These are phyloP conservation scores for Acromyrmex echinatior DNA, from an alignment of 1,140 invertebrate species.

Conservation along the genomic window DNA sequence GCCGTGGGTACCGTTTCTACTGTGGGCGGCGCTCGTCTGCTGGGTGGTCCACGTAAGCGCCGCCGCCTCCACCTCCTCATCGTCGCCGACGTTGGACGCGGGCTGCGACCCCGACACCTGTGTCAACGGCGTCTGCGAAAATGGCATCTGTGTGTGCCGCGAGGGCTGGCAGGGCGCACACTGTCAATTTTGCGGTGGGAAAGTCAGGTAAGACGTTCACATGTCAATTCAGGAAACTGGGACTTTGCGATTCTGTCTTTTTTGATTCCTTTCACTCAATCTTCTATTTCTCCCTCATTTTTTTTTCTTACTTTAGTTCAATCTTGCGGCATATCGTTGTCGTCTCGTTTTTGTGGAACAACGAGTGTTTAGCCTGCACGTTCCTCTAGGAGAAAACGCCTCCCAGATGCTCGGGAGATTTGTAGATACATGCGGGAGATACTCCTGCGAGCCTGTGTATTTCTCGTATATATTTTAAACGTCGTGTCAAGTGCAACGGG, in stretches of 20 bases:
- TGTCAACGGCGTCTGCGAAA: constrained; percentile 92
- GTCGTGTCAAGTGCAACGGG: constrained; percentile 59
- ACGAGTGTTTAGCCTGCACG: neutral
- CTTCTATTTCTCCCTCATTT: neutral
- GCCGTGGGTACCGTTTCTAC: constrained; percentile 60
- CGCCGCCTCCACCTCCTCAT: constrained; percentile 73
- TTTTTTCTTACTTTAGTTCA: neutral
- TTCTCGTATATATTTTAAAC: neutral
- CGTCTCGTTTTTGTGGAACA: neutral
- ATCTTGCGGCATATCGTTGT: neutral
- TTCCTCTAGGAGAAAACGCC: neutral
- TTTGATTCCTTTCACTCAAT: no score
- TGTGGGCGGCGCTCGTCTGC: constrained; percentile 73
- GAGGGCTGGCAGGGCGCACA: constrained; percentile 95
- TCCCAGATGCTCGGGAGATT: neutral
- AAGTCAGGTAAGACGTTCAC: constrained; percentile 92
- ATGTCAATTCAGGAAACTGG: neutral
- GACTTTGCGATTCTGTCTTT: neutral
- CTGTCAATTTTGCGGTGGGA: constrained; percentile 96
- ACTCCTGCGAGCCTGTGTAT: neutral
- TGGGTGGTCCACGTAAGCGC: constrained; percentile 72
- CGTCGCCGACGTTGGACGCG: constrained; percentile 74
- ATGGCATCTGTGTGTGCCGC: constrained; percentile 94
- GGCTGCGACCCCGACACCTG: constrained; percentile 87
- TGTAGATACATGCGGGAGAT: neutral